These are phyloP conservation scores for Scaptomyza cyrtandrae DNA, from an alignment of 2,888 invertebrate species.

Conservation along the genomic window DNA sequence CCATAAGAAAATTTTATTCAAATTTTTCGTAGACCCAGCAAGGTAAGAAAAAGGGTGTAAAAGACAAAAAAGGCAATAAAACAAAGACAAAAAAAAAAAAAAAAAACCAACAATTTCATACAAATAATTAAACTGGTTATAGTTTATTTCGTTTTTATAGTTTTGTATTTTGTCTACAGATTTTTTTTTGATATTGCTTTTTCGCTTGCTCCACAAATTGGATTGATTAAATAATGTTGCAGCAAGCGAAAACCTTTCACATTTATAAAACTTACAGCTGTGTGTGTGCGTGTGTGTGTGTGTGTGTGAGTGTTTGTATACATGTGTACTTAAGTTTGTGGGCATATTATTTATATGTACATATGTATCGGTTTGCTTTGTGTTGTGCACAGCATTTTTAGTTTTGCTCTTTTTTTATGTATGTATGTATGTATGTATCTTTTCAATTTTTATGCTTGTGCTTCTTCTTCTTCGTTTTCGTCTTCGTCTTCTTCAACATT, in stretches of 20 bases:
- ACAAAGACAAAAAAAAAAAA: constrained; percentile 27
- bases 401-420: constrained; percentile 77
- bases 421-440: too few relatives aligned
- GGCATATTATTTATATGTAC: constrained; percentile 18
- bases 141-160: constrained; percentile 45
- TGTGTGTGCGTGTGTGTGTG: constrained; percentile 27
- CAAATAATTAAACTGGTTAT: constrained; percentile 79
- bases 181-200: constrained; percentile 67
- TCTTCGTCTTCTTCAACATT: constrained; percentile 25
- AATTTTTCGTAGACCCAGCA: constrained; percentile 52
- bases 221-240: constrained; percentile 81
- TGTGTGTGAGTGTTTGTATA: constrained; percentile 17
- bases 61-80: constrained; percentile 30
- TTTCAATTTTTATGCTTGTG: constrained; percentile 66
- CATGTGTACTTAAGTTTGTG: constrained; percentile 47
- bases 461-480: constrained; percentile 32
- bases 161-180: constrained; percentile 56
- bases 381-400: constrained; percentile 76
- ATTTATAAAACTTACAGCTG: constrained; percentile 67
- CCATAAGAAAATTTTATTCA: constrained; percentile 77
- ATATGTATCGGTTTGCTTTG: constrained; percentile 65
- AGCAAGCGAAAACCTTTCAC: constrained; percentile 80
- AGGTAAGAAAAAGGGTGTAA: constrained; percentile 52
- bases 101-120: constrained; percentile 64
- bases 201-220: constrained; percentile 78